Base-by-base conservation (phyloP, 2,113 vertebrate species). In the Onychostoma macrolepis region DNA sequence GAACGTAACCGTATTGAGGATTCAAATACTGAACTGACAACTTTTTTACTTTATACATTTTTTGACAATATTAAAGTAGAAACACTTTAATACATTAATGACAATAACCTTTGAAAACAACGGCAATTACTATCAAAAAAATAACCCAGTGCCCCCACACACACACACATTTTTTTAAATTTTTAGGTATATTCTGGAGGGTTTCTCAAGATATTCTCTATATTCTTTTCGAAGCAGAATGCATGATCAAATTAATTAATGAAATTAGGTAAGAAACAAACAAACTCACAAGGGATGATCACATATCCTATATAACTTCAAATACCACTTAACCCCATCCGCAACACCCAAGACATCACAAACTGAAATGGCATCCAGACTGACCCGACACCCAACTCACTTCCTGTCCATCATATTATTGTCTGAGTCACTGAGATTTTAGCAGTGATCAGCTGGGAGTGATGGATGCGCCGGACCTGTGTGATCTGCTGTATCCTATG, bases 391-490 rank as follows among this genome's bases (percentile, higher is more conserved):
- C 75, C 11, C 30, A n/a, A 53, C 36, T 26, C 33, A 48, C 24
- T 61, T 36, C 28, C 26, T 65, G 50, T 30, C 50, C 10, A 58
- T 83, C 65, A 75, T 56, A 61, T 28, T 50, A 87, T 41, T 21
- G 83, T 58, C 13, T 2, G 43, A 72, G 36, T 56, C 81, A 43
- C 83, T 71, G 67, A 84, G 58, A 80, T 17, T 77, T 45, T 82
- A 69, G 56, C 85, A 84, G 63, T 67, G 67, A 88, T 71, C 71
- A 65, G 28, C 65, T 85, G 82, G 38, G 71, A n/a, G 48, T 87
- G 86, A 87, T 87, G 85, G 80, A 88, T 86, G 85, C 12, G 72
- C 7, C 72, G 71, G 72, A 87, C 58, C 80, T 36, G 80, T 84
- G 87, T 80, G 84, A 83, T 75, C 50, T 61, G 50, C 43, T 76